Evolutionary conservation across 2,797 vertebrate genomes (phyloP).

Genomic region (Peromyscus nudipes): DNA sequence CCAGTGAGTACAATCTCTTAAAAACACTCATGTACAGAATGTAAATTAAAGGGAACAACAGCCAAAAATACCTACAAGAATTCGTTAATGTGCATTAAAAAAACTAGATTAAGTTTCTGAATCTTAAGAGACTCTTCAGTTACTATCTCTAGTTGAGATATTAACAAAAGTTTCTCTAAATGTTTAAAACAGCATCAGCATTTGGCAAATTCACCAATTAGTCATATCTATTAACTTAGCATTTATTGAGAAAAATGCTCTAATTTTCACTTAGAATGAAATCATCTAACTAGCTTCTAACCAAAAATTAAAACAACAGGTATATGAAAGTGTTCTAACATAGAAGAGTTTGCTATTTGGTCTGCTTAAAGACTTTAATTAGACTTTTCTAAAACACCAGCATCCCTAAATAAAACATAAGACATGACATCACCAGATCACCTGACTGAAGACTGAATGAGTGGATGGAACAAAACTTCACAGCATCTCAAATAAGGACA

Average conservation of each 20-base stretch:
- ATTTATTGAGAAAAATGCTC: constrained; percentile 58
- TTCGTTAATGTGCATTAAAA: constrained; percentile 61
- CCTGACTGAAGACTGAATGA: constrained; percentile 31
- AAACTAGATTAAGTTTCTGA: constrained; percentile 79
- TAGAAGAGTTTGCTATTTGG: constrained; percentile 18
- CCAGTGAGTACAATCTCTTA: constrained; percentile 7
- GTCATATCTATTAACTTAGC: constrained; percentile 43
- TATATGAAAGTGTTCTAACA: constrained; percentile 9
- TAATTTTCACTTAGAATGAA: constrained; percentile 60
- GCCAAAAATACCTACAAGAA: constrained; percentile 28
- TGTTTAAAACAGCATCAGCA: constrained; percentile 59
- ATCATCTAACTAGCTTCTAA: constrained; percentile 43
- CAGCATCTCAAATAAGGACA: constrained; percentile 14
- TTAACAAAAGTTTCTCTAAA: constrained; percentile 74
- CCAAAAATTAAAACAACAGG: constrained; percentile 41
- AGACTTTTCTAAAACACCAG: constrained; percentile 60
- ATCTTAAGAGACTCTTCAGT: constrained; percentile 62
- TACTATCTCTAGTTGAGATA: constrained; percentile 58
- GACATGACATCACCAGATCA: background rate
- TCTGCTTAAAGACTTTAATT: constrained; percentile 31
- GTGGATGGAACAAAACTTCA: background rate
- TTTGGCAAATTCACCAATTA: constrained; percentile 12
- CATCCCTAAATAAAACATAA: constrained; percentile 62
- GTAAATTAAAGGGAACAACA: constrained; percentile 49
- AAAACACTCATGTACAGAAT: constrained; percentile 29